Evolutionary conservation across 2,888 invertebrate species (phyloP).

Genomic region (Meliscaeva auricollis): DNA sequence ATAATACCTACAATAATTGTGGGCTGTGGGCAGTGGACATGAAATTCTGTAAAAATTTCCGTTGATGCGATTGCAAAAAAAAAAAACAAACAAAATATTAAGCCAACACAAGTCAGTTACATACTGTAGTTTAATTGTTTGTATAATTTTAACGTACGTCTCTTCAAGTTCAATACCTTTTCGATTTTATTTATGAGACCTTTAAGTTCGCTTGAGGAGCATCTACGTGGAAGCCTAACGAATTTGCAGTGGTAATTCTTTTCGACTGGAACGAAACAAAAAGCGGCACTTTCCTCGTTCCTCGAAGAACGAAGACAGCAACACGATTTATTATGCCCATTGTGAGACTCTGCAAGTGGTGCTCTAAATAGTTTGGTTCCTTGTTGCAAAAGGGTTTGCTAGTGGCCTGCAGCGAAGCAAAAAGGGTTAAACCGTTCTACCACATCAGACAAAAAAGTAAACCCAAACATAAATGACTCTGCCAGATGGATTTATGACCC

Average conservation of each 20-base stretch:
- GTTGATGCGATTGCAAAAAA: too few species aligned
- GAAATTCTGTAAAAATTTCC: too few species aligned
- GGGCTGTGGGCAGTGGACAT: background rate
- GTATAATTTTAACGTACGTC: too few species aligned
- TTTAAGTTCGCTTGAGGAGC: slow-evolving; percentile 5
- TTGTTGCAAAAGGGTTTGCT: slow-evolving; percentile 35
- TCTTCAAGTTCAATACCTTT: slow-evolving; percentile 56
- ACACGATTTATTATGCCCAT: slow-evolving; percentile 65
- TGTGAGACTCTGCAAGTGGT: slow-evolving; percentile 75
- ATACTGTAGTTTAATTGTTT: too few species aligned
- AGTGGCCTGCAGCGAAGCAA: slow-evolving; percentile 43
- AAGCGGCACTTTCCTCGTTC: slow-evolving; percentile 55
- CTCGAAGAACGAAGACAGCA: slow-evolving; percentile 35
- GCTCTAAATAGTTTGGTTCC: slow-evolving; percentile 82
- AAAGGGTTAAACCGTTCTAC: slow-evolving; percentile 71
- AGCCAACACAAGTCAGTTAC: too few species aligned
- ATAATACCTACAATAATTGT: background rate
- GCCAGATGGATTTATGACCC: slow-evolving; percentile 63
- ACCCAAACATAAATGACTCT: slow-evolving; percentile 3
- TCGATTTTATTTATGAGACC: slow-evolving; percentile 19
- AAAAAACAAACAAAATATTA: too few species aligned
- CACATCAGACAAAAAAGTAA: slow-evolving; percentile 39
- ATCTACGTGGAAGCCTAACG: slow-evolving; percentile 52
- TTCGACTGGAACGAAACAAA: slow-evolving; percentile 42
- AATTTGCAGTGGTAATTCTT: slow-evolving; percentile 58